Evolutionary conservation across 1,140 invertebrate species (phyloP), one percentile per base, ranked within the genome.

Genomic region (Neocloeon triangulifer): DNA sequence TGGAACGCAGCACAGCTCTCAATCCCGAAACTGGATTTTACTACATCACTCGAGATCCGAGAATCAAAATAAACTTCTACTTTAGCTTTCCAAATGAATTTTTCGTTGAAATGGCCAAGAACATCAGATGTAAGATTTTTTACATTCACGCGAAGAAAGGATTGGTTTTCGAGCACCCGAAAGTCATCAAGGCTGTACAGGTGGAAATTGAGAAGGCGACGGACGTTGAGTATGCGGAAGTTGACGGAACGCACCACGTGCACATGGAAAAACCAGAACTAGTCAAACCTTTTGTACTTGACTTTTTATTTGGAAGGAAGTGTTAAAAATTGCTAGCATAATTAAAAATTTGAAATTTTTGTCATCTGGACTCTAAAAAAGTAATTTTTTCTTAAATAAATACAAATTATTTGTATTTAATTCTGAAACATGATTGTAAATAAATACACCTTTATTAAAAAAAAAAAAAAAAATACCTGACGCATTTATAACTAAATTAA

Each of bases 1-100:
- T 71, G 26, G 50, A 59, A 31, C 52, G 72, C 34, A 67, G 63
- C 18, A 41, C 51, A 2, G 59, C 55, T 27, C 53, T 50, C 20
- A n/a, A n/a, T n/a, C n/a, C n/a, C n/a, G n/a, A n/a, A n/a, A n/a
- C n/a, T n/a, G n/a, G n/a, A n/a, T n/a, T n/a, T n/a, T n/a, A n/a
- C n/a, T 64, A 57, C 45, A 66, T 68, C 37, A 62, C 55, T 9
- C 52, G 69, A 30, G 69, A 73, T 43, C 52, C 53, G 5, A 52
- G 63, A 32, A 39, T 70, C 2, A 68, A 65, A 41, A 49, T 46
- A 5, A 44, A 47, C 2, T 33, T 57, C 14, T 55, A 57, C 29
- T 50, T 56, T 35, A 50, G 52, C 0, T 53, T 59, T 41, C 45
- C 54, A 13, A 47, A 55, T 14, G 54, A 62, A 2, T 52, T 62